A percentile compares a stretch with the other conserved stretches of the same genome.
phyloP scores from a whole-genome alignment of 1,140 invertebrate genomes.

The Drosophila quadrilineata region DNA sequence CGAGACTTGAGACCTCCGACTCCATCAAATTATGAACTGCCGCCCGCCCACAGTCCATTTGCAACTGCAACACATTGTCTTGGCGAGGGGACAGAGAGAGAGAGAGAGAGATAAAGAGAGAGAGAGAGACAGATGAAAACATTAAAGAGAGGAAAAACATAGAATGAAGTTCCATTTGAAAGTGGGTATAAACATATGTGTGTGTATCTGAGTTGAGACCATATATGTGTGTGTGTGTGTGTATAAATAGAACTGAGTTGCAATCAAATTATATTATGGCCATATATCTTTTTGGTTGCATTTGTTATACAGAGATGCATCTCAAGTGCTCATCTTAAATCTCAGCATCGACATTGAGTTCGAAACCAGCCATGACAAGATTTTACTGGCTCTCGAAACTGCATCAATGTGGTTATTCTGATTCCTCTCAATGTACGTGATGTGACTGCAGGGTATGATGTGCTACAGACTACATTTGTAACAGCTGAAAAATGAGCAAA shows the following conservation, averaged over 20 bases:
- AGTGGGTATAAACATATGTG: not conserved
- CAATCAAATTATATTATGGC: slow-evolving; percentile 69
- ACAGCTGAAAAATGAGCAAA: too few relatives aligned
- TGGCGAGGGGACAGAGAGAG: too few relatives aligned
- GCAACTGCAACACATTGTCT: slow-evolving; percentile 5
- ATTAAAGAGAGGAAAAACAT: slow-evolving; percentile 2
- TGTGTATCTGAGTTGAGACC: too few relatives aligned
- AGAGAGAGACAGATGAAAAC: not conserved
- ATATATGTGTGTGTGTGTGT: slow-evolving; percentile 8
- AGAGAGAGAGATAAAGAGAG: not conserved
- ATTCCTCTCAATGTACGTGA: too few relatives aligned
- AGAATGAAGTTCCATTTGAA: slow-evolving; percentile 35
- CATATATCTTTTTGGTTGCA: slow-evolving; percentile 40
- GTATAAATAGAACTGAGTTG: slow-evolving; percentile 40
- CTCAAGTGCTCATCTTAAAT: slow-evolving; percentile 58
- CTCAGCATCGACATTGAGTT: slow-evolving; percentile 57
- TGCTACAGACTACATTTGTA: too few relatives aligned
- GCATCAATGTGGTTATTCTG: slow-evolving; percentile 55
- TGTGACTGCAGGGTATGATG: too few relatives aligned
- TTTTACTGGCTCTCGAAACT: slow-evolving; percentile 52
- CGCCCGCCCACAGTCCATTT: not conserved
- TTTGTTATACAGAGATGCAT: slow-evolving; percentile 36
- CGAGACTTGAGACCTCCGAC: too few relatives aligned
- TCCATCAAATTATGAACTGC: slow-evolving; percentile 38
- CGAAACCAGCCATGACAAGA: slow-evolving; percentile 55